Base-by-base conservation (phyloP, 1,140 invertebrate genomes). In the Copidosoma floridanum region DNA sequence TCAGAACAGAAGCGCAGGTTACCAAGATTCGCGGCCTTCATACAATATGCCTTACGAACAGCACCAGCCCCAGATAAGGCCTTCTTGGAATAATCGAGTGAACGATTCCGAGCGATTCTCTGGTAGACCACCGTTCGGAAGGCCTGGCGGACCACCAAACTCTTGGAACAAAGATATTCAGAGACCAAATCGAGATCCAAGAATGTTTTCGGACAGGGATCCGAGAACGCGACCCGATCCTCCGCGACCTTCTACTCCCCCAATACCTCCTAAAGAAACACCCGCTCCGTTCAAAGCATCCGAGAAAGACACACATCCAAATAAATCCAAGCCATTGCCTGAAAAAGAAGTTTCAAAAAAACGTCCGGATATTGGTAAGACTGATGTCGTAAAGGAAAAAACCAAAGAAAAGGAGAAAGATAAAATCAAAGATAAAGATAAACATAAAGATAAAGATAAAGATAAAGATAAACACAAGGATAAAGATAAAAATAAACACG, bases 261-360 rank as follows among this genome's bases (percentile, higher is more conserved):
- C 48, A 3, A 32, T 43, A 16, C 56, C 1, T 12, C 0, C 24
- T 1, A 51, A 58, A 4, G 47, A 51, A 5, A 23, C 35, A 12
- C 24, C 32, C 1, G n/a, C n/a, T n/a, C n/a, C n/a, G n/a, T n/a
- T n/a, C n/a, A n/a, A n/a, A n/a, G n/a, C n/a, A n/a, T n/a, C n/a
- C n/a, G n/a, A n/a, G n/a, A n/a, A n/a, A n/a, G n/a, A n/a, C n/a
- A n/a, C n/a, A n/a, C 12, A 32, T 32, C 12, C 29, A 32, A n/a
- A n/a, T n/a, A n/a, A n/a, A n/a, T 10, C 32, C n/a, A 54, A 60
- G 18, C 52, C 53, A 14, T 52, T 48, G 6, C 44, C 58, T 21
- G 51, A 44, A 11, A 61, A 61, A 11, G 58, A 61, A 18, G 52
- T 55, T 47, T 4, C 41, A 1, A 53, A 46, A 26, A 60, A 60